These are phyloP conservation scores for Atta colombica DNA, from an alignment of 1,140 invertebrate species.

Conservation along the genomic window DNA sequence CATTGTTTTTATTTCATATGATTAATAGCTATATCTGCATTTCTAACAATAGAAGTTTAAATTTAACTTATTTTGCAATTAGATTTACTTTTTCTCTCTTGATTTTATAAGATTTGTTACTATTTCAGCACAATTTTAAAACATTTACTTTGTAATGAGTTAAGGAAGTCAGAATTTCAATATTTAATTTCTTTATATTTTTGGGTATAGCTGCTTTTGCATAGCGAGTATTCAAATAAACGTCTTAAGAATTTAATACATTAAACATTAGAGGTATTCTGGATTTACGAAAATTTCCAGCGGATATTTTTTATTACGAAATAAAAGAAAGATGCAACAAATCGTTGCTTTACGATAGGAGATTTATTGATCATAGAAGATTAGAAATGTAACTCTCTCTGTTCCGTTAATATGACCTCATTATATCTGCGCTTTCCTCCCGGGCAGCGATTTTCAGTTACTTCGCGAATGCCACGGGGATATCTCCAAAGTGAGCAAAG, in stretches of 20 bases:
- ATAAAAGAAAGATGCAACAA: neutral
- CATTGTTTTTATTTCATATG: no score
- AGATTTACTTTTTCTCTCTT: no score
- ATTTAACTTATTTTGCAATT: no score
- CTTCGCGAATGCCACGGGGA: slow-evolving; percentile 10
- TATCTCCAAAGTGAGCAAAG: slow-evolving; percentile 19
- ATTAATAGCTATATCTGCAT: no score
- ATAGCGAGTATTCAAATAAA: neutral
- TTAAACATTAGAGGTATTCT: no score
- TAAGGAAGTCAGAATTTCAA: no score
- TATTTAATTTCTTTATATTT: no score
- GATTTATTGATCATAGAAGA: neutral
- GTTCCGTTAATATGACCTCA: slow-evolving; percentile 32
- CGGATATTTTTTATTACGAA: neutral
- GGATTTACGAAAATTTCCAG: neutral
- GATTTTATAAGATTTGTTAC: no score
- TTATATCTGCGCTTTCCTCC: slow-evolving; percentile 12
- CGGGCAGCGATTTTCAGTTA: slow-evolving; percentile 46
- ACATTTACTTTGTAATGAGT: no score
- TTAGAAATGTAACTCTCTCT: neutral
- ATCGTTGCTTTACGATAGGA: neutral
- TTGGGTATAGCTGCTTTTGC: no score
- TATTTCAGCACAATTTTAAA: no score
- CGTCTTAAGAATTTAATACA: neutral
- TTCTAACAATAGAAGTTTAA: no score